Evolutionary conservation across 2,888 invertebrate genomes (phyloP).

Genomic region (Drosophila kanekoi): DNA sequence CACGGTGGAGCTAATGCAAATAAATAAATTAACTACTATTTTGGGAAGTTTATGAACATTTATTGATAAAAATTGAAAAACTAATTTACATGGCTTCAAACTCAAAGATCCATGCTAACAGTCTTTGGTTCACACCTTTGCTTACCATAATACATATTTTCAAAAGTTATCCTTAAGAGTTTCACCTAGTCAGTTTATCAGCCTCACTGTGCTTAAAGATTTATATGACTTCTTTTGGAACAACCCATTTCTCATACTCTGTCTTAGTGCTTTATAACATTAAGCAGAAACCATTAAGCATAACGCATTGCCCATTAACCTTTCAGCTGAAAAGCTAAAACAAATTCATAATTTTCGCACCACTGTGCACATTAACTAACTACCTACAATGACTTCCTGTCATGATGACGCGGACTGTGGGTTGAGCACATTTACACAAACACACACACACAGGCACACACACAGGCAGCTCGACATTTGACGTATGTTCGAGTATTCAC

Average conservation of each 20-base stretch:
- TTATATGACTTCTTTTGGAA: constrained; percentile 12
- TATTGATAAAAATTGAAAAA: no score
- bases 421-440: constrained; percentile 26
- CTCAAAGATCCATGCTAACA: no score
- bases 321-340: constrained; percentile 41
- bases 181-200: neutral
- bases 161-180: no score
- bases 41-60: neutral
- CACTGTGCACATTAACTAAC: constrained; percentile 81
- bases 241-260: constrained; percentile 10
- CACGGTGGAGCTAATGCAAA: constrained; percentile 50
- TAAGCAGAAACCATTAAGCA: constrained; percentile 15
- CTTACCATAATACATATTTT: no score
- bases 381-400: constrained; percentile 78
- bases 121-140: no score
- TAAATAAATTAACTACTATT: neutral
- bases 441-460: constrained; percentile 3
- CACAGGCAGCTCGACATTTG: constrained; percentile 54
- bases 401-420: constrained; percentile 51
- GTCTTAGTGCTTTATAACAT: constrained; percentile 12
- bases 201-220: constrained; percentile 6
- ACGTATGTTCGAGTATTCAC: constrained; percentile 43
- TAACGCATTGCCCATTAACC: constrained; percentile 33
- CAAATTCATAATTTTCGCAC: constrained; percentile 74
- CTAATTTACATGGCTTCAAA: no score